Base-by-base conservation (phyloP, 2,113 vertebrate genomes). In the Pholis gunnellus region DNA sequence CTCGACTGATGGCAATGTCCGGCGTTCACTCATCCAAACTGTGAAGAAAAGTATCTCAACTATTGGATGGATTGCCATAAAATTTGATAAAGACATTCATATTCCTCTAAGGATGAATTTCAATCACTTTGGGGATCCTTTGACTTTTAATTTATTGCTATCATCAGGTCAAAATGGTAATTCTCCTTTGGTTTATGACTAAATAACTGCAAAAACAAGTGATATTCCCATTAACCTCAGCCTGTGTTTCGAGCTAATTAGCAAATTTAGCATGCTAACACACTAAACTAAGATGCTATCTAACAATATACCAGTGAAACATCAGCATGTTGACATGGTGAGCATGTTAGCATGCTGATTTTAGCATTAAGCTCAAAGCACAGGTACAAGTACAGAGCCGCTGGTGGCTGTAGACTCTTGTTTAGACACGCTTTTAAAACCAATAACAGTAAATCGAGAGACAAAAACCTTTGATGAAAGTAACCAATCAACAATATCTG, bases 401-500 rank as follows among this genome's bases (percentile, higher is more conserved):
- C 48, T 20, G 7, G 48, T 9, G 18, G 17, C 46, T 17, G 17
- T 50, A 8, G 44, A 50, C 18, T 66, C 59, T 48, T 44, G 52
- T 57, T 61, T n/a, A 42, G 34, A 56, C 18, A n/a, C 13, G 22
- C 18, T 50, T 50, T 50, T 50, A 4, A 6, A 15, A 15, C 46
- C 74, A 68, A 17, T 25, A 29, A 36, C 29, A 81, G 14, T 6
- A 67, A 67, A 81, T 61, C 15, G 34, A 52, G 9, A 75, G 22
- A 52, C 20, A 22, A 29, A 46, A 38, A 31, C 1, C 0, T 48
- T n/a, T 18, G 2, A 29, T 29, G 17, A 18, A 50, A 3, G 11
- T 44, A 66, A 81, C 29, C 5, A 42, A n/a, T 54, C 15, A 68
- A 61, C 22, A 67, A 59, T 59, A 59, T 72, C 25, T 59, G 63